Conservation (phyloP, 2,797 vertebrate species). For the Xenops minutus region DNA sequence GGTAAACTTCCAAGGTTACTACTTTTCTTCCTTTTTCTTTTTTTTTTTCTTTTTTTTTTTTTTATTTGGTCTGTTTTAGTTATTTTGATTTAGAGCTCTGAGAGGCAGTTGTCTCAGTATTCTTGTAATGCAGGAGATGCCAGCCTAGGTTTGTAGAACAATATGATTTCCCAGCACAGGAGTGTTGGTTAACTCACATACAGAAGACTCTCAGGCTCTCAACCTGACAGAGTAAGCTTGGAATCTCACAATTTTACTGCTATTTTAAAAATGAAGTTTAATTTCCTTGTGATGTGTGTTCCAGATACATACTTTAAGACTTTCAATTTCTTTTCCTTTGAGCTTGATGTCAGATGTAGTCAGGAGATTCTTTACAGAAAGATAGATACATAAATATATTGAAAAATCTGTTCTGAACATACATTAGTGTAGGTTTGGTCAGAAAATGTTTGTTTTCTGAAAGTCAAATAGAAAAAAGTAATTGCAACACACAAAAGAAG, state of each 20-base stretch:
- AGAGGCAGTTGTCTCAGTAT: neutral
- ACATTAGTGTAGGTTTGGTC: neutral
- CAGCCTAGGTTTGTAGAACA: neutral
- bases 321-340: neutral
- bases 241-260: neutral
- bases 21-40: neutral
- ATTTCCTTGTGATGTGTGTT: neutral
- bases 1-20: neutral
- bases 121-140: neutral
- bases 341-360: neutral
- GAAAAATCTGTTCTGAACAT: neutral
- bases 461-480: neutral
- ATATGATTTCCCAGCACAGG: neutral
- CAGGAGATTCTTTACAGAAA: neutral
- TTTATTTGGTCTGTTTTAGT: neutral
- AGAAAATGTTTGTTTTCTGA: neutral
- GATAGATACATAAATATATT: accelerated
- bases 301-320: neutral
- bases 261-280: neutral
- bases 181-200: neutral
- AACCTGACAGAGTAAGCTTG: neutral
- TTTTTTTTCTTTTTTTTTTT: too few species aligned
- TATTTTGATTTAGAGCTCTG: neutral
- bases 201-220: neutral
- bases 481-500: neutral